Evolutionary conservation across 2,797 vertebrate genomes (phyloP), one percentile per base, ranked within the genome.

Genomic region (Loris lydekkerianus): DNA sequence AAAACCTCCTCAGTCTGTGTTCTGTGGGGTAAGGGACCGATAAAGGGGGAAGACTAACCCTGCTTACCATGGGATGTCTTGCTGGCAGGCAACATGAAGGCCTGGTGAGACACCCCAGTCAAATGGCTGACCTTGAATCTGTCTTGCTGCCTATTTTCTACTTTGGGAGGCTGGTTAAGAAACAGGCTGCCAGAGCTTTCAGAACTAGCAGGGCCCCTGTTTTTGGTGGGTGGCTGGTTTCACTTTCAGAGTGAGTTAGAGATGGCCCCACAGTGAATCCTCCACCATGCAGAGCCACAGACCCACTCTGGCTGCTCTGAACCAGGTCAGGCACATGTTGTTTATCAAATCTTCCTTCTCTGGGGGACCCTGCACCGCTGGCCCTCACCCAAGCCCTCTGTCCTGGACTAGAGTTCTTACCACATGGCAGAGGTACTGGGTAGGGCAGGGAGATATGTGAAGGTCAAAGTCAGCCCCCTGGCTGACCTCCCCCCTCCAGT

Each of bases 191-290:
- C 4, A 2, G n/a, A 91, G 65, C 80, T 61, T 56, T 87, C 95
- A 72, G 58, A 56, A 72, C 29, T 0, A 60, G 58, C 65, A 20
- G 86, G 96, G 91, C 94, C 94, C 82, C 60, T 25, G 1, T 29
- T 60, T 49, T 70, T 75, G 96, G 95, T 91, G 94, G 96, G 94
- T 93, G 94, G 91, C 95, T 96, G 67, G 96, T 97, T 97, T 97
- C 97, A 0, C 95, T 97, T 97, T 97, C 97, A 82, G 67, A 34
- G 86, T 97, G 97, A 97, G 49, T 96, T 46, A 86, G 91, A 88
- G 46, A 14, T 8, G 3, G 72, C 70, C 78, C 56, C 3, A 1
- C n/a, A 37, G 87, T 27, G 58, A 70, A 69, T 46, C 78, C 40
- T 86, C 20, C 53, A n/a, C 67, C 29, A 3, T 53, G 9, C 2